Evolutionary conservation across 2,888 invertebrate genomes (phyloP), one percentile per base, ranked within the genome.

Genomic region (Trypoxylon attenuatum): DNA sequence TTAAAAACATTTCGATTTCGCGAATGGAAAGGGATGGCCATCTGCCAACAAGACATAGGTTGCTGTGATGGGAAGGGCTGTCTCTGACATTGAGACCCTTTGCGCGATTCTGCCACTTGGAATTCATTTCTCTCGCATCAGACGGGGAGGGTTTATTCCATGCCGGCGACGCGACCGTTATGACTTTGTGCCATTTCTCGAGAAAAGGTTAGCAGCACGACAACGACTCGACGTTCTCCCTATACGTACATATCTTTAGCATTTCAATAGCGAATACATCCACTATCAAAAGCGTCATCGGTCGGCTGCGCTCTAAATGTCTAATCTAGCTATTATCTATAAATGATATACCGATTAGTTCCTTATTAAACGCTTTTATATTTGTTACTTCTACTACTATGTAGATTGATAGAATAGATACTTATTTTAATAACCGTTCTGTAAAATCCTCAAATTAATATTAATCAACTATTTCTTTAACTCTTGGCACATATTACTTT

Each of bases 91-190:
- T 10, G 3, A 56, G 61, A 64, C 71, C 68, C 61, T 68, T 54
- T 45, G 57, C 42, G 57, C 63, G n/a, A 6, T 33, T 73, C 61
- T 10, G 46, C 45, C 46, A 53, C 49, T 58, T 53, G 52, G 52
- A 63, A 76, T 76, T 68, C 51, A 67, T 69, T 73, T 64, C 64
- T 39, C 63, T 58, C 59, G 60, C 42, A 54, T 42, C 58, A 62
- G 75, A 54, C 65, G 62, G 63, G 72, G 63, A 60, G 62, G 62
- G 58, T 61, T 46, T n/a, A n/a, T n/a, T n/a, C n/a, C n/a, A n/a
- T n/a, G n/a, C n/a, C n/a, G n/a, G n/a, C 41, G 53, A 27, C 21
- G 62, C 61, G 61, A 73, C 76, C 69, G 76, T 76, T 76, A 73
- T 71, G 71, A 76, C 75, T 73, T 71, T 54, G 50, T 63, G 59